phyloP scores from a whole-genome alignment of 92 coral and sea anemone genomes.

The Phenganax subtilis region DNA sequence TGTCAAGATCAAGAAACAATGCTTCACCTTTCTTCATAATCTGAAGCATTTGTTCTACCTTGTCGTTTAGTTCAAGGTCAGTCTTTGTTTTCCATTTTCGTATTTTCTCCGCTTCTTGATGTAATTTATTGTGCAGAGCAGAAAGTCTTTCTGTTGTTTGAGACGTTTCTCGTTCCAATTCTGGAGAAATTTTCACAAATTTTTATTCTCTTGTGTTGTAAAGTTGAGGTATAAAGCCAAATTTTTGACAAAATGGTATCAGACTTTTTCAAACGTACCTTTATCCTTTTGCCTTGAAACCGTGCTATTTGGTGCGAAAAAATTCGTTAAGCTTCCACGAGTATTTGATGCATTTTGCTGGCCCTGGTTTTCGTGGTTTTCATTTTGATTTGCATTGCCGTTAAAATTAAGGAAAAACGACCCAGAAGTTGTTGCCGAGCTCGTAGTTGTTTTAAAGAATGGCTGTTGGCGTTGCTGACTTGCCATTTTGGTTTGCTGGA shows the following conservation, averaged over 20 bases:
- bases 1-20: neutral
- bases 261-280: slow-evolving; percentile 45
- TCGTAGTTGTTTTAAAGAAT: slow-evolving; percentile 79
- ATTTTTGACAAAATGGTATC: neutral
- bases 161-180: slow-evolving; percentile 59
- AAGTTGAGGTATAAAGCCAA: neutral
- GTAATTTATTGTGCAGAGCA: slow-evolving; percentile 87
- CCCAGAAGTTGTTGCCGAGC: slow-evolving; percentile 52
- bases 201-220: neutral
- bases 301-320: slow-evolving; percentile 63
- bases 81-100: slow-evolving; percentile 93
- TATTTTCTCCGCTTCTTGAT: slow-evolving; percentile 97
- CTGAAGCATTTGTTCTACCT: slow-evolving; percentile 50
- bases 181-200: slow-evolving; percentile 12
- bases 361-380: slow-evolving; percentile 20
- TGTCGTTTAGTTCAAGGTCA: slow-evolving; percentile 87
- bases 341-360: slow-evolving; percentile 21
- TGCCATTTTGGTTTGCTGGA: slow-evolving; percentile 8
- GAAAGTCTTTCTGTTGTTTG: slow-evolving; percentile 83
- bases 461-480: slow-evolving; percentile 77
- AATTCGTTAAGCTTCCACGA: slow-evolving; percentile 22
- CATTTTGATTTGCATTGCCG: slow-evolving; percentile 45
- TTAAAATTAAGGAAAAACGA: slow-evolving; percentile 74
- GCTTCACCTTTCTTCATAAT: neutral
- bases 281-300: slow-evolving; percentile 85